Percentiles rank a stretch among this genome's conserved stretches.
These are phyloP conservation scores for Pseudochaenichthys georgianus DNA, from an alignment of 2,797 vertebrate genomes.

Conservation along the genomic window DNA sequence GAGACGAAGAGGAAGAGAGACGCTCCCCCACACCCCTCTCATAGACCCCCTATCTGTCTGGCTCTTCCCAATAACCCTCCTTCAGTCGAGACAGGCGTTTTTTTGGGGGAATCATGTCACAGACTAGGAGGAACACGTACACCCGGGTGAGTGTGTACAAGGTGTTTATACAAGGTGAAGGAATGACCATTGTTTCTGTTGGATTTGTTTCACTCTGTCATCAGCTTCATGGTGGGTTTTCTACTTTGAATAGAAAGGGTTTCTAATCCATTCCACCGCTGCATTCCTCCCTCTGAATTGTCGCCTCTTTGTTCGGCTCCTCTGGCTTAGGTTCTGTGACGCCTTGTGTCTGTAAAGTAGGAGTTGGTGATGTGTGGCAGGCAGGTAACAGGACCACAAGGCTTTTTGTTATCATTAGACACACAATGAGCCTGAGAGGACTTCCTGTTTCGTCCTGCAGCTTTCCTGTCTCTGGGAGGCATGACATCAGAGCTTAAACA, in stretches of 20 bases:
- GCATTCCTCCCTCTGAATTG: constrained; percentile 51
- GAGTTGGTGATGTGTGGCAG: background rate
- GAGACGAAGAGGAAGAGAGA: constrained; percentile 47
- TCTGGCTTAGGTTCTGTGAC: constrained; percentile 10
- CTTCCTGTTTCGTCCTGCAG: constrained; percentile 69
- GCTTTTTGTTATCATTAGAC: constrained; percentile 38
- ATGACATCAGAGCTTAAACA: constrained; percentile 67
- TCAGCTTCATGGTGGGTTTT: constrained; percentile 25
- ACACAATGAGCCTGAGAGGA: constrained; percentile 22
- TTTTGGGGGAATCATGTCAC: constrained; percentile 87
- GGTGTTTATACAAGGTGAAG: constrained; percentile 27
- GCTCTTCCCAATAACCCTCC: constrained; percentile 44
- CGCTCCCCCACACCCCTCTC: constrained; percentile 41
- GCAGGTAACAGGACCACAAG: constrained; percentile 5
- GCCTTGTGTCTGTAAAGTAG: constrained; percentile 17
- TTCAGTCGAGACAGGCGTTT: constrained; percentile 35
- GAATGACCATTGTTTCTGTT: constrained; percentile 41
- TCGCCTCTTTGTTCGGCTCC: constrained; percentile 69
- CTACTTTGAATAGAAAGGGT: constrained; percentile 33
- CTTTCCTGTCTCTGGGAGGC: constrained; percentile 43
- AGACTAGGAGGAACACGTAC: constrained; percentile 89
- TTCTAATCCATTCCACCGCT: constrained; percentile 50
- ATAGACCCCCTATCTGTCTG: constrained; percentile 63
- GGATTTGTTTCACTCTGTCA: constrained; percentile 59
- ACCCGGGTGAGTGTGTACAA: constrained; percentile 89